Evolutionary conservation across 2,113 vertebrate species (phyloP), one percentile per base, ranked within the genome.

Genomic region (Hydropotes inermis): DNA sequence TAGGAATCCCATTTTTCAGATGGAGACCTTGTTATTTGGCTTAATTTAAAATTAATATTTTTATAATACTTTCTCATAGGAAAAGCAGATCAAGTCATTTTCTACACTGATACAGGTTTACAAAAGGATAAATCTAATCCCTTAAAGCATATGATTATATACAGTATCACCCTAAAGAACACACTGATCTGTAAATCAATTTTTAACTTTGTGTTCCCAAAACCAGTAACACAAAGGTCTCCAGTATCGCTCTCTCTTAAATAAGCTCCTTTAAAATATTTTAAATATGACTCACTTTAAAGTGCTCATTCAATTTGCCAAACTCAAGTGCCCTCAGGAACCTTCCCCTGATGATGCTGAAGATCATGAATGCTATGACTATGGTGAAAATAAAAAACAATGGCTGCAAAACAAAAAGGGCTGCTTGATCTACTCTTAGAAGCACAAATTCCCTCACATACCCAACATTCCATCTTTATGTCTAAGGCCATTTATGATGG

Each of bases 1-100:
- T 47, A 6, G 52, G 15, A 96, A 94, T 89, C 27, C 33, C 16
- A 89, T 86, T 96, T 94, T 97, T 97, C 92, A 95, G 78, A 92
- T 83, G 78, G 0, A 86, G 54, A 94, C 82, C 45, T 90, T 98
- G 43, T 97, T 97, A 88, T 92, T 50, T 86, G 57, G 21, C 28
- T 90, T 96, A 92, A 94, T 89, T 97, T 96, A 88, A 97, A 97
- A 93, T 88, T 92, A 91, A 96, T 95, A 76, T 16, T 25, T 45
- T 92, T 54, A 76, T 94, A 94, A 88, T 94, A 60, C 2, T 81
- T 64, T 54, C 30, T 95, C 14, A 52, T 47, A 47, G 27, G 21
- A 89, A 93, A 95, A 60, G 21, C n/a, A 95, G 54, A 76, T 12
- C 19, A 94, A 54, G 45, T 84, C 64, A 78, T 36, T 88, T 95